Evolutionary conservation across 2,113 vertebrate species (phyloP), one percentile per base, ranked within the genome.

Genomic region (Mesembrinibis cayennensis): DNA sequence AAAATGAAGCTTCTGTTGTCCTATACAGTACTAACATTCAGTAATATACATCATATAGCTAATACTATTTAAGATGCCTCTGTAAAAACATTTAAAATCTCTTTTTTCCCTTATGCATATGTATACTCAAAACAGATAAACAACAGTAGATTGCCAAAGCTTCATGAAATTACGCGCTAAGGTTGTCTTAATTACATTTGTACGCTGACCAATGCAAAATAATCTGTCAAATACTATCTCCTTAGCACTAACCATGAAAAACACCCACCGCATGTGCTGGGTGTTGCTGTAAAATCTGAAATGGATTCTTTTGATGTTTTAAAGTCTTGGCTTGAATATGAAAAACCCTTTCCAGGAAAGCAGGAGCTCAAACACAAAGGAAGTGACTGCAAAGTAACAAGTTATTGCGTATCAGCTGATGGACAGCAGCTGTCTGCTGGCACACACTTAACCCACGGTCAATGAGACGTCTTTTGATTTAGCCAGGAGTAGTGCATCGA

Each of bases 391-490:
- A 71, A 82, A 95, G 70, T 59, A 87, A 38, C 16, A 78, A 80
- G 34, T 61, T 79, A 87, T 1, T 89, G 78, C 21, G 0, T 4
- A 58, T 56, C 61, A 59, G 26, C 9, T 87, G 92, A 95, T 9
- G 63, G 93, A 82, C 78, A 90, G 66, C 74, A 85, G 72, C 52
- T 69, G 70, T 47, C 71, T 87, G 21, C 56, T 47, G 74, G 74
- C 62, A 76, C 65, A 78, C 56, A 87, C 44, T 95, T 91, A 82
- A 91, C 42, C 58, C 53, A 34, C 0, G 1, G 87, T 80, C 90
- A 91, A 6, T 61, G 70, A 91, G 77, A 94, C 49, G 36, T 52
- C 84, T 90, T 96, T 58, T 82, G 70, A 96, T 89, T 85, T 77
- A 79, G 74, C 53, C 62, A 87, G 36, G 40, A 88, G 72, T 7